Conservation (phyloP, 2,888 invertebrate species). For the Conchocele bisecta region DNA sequence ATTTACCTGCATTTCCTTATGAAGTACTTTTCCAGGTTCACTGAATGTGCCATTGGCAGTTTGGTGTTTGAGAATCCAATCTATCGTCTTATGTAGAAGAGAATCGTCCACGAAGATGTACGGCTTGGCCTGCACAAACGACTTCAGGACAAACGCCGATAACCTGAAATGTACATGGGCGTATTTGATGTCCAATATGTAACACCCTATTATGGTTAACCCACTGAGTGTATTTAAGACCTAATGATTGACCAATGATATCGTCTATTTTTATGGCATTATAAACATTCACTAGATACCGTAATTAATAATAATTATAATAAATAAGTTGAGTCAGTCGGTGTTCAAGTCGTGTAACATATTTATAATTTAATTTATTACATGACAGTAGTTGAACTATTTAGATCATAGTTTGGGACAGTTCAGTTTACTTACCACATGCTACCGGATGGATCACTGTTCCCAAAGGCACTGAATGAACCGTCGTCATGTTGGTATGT, state of each 20-base stretch:
- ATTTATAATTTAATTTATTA: no score
- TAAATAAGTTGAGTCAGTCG: no score
- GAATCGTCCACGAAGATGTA: constrained; percentile 88
- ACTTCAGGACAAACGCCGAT: constrained; percentile 92
- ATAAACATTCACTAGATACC: no score
- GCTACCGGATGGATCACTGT: constrained; percentile 88
- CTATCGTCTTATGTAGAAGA: constrained; percentile 87
- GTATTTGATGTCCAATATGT: no score
- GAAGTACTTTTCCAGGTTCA: constrained; percentile 88
- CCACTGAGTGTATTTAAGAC: no score
- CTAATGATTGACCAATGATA: no score
- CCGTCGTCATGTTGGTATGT: constrained; percentile 93
- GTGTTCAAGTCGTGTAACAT: no score
- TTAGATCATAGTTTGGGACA: no score
- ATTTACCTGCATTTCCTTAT: constrained; percentile 86
- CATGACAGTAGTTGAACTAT: no score
- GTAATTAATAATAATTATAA: no score
- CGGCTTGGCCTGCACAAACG: constrained; percentile 88
- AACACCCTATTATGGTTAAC: no score
- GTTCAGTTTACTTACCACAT: constrained; percentile 87
- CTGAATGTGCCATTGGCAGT: constrained; percentile 89
- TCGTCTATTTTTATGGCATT: no score
- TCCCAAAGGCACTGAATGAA: constrained; percentile 94
- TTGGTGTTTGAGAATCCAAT: constrained; percentile 90
- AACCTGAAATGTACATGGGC: constrained; percentile 88